Evolutionary conservation across 2,888 invertebrate genomes (phyloP), one percentile per base, ranked within the genome.

Genomic region (Rosalia funebris): DNA sequence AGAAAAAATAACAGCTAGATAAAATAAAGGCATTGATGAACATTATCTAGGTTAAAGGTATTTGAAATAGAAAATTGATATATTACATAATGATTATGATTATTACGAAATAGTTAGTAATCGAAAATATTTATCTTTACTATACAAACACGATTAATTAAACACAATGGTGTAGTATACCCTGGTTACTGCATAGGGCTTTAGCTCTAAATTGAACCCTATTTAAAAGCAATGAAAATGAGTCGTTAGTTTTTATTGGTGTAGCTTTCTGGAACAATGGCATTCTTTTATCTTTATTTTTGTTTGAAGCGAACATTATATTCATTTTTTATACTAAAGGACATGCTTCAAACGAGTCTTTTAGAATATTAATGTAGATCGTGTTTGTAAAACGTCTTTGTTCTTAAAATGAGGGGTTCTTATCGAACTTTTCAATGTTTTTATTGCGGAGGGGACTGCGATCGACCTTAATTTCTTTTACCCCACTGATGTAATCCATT

Each of bases 401-500:
- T 78, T 78, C 77, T 76, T 71, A 72, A 76, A 77, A 78, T 74
- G 74, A 75, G 76, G 75, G 74, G 70, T 71, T 72, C 76, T 78
- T 79, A 78, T 78, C 78, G 73, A 73, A 74, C 75, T 76, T 74
- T 74, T 75, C 74, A 72, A 75, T 76, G 78, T 77, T 79, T 78
- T 79, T 78, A 77, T 76, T 76, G 65, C 73, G 53, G 58, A 72
- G 73, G 74, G 65, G 67, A 61, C 59, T 41, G 72, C 68, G 66
- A 64, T 67, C 65, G 66, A 63, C 65, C 62, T 61, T 63, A 68
- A 72, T 70, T 71, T 69, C 71, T 71, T 73, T 65, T 63, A 67
- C 65, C 65, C 65, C 60, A 59, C 64, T 66, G 68, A 71, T 70
- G 69, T 73, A 70, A 74, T 74, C 69, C 72, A 68, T 72, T 70